Conservation (phyloP, 2,113 vertebrate species). For the Boulengeromyrus knoepffleri region DNA sequence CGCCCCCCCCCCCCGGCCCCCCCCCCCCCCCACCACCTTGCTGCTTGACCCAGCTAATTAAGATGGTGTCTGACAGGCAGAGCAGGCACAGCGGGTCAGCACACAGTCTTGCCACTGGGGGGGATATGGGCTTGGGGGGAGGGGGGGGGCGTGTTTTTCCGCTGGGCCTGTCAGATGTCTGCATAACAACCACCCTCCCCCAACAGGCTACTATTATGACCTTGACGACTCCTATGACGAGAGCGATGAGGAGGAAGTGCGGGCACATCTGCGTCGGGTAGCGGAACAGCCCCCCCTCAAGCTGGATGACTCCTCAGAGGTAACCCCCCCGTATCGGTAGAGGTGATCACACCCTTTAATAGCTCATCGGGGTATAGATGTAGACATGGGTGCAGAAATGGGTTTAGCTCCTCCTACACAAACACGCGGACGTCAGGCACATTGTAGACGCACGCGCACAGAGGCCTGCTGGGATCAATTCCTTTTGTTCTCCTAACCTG, state of each 20-base stretch:
- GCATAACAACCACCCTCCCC: background rate
- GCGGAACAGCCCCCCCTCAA: conserved; percentile 91
- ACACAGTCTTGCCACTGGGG: background rate
- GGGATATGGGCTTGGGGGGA: background rate
- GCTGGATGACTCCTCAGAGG: conserved; percentile 87
- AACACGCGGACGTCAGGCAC: background rate
- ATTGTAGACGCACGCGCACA: background rate
- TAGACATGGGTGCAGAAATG: background rate
- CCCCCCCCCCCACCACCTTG: background rate
- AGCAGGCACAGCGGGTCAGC: background rate
- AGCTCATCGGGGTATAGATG: background rate
- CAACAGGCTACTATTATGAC: conserved; percentile 91
- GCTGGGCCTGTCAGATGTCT: conserved; percentile 1
- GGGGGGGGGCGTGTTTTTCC: background rate
- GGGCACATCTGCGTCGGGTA: conserved; percentile 87
- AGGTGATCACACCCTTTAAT: background rate
- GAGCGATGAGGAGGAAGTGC: conserved; percentile 94
- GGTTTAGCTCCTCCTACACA: background rate
- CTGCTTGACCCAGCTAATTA: conserved; percentile 15
- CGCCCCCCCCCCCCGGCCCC: too few species aligned
- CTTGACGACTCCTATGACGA: conserved; percentile 95
- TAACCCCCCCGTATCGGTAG: conserved; percentile 38
- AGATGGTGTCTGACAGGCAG: conserved; percentile 17
- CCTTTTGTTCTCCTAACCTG: background rate
- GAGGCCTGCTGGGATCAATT: background rate